These are phyloP conservation scores for Phylloscopus collybita DNA, from an alignment of 2,797 vertebrate genomes.

Conservation along the genomic window DNA sequence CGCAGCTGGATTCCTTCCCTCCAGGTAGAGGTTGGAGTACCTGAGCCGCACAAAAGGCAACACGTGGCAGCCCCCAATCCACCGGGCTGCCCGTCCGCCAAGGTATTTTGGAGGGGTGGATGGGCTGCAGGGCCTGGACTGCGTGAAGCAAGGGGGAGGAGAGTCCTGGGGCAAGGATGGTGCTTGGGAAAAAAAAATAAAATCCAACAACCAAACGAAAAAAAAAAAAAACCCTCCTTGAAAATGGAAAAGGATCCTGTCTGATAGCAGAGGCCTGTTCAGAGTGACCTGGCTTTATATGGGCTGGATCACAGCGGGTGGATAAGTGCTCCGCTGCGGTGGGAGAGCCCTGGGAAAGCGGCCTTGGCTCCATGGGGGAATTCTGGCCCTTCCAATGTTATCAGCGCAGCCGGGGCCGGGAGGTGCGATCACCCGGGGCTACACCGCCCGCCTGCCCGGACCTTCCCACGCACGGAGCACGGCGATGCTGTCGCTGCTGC, in stretches of 20 bases:
- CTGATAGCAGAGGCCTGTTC: not conserved
- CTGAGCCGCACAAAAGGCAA: slow-evolving; percentile 35
- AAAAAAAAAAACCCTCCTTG: not conserved
- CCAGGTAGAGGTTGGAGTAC: not conserved
- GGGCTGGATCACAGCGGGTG: not conserved
- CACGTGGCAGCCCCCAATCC: slow-evolving; percentile 6
- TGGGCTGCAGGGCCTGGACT: not conserved
- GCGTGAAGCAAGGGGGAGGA: not conserved
- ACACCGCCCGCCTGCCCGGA: accelerated
- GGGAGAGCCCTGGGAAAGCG: not conserved
- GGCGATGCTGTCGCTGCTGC: not conserved
- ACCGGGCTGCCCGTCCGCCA: accelerated
- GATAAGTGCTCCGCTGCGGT: accelerated
- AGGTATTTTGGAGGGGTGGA: not conserved
- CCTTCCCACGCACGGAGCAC: not conserved
- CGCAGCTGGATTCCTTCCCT: not conserved
- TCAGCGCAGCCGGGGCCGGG: accelerated
- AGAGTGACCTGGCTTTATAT: not conserved
- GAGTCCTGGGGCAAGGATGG: not conserved
- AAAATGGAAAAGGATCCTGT: not conserved
- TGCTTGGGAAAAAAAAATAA: not conserved
- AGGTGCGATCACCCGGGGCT: not conserved
- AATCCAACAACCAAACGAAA: not conserved
- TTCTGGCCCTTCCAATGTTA: not conserved
- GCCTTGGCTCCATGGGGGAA: not conserved